phyloP scores from a whole-genome alignment of 2,113 vertebrate species.

The Eonycteris spelaea region DNA sequence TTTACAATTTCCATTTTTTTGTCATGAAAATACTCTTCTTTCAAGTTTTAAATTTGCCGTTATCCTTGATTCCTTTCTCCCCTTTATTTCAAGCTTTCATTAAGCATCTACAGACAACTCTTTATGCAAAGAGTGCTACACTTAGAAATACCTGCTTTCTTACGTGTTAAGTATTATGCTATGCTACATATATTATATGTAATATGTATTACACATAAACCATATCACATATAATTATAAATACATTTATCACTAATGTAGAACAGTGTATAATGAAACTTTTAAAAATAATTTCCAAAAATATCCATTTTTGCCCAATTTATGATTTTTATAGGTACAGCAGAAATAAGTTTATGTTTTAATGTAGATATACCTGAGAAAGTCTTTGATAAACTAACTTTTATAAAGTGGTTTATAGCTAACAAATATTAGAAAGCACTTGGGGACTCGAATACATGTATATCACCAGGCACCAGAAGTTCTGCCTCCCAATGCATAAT shows the following conservation, averaged over 20 bases:
- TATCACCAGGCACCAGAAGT: background rate
- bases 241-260: background rate
- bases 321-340: background rate
- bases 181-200: background rate
- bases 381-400: background rate
- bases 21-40: background rate
- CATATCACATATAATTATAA: background rate
- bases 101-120: background rate
- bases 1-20: background rate
- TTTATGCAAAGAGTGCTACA: background rate
- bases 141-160: background rate
- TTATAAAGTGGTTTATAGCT: background rate
- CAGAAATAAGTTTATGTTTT: background rate
- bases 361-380: background rate
- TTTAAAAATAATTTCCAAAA: background rate
- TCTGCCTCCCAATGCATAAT: background rate
- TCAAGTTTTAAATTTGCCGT: slow-evolving; percentile 6
- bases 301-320: background rate
- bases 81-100: background rate
- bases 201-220: background rate
- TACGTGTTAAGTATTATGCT: background rate
- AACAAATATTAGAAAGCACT: background rate
- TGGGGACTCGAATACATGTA: background rate
- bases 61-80: background rate
- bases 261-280: background rate